Conservation (phyloP, 2,888 invertebrate genomes). For the Cosmorhoe ocellata region DNA sequence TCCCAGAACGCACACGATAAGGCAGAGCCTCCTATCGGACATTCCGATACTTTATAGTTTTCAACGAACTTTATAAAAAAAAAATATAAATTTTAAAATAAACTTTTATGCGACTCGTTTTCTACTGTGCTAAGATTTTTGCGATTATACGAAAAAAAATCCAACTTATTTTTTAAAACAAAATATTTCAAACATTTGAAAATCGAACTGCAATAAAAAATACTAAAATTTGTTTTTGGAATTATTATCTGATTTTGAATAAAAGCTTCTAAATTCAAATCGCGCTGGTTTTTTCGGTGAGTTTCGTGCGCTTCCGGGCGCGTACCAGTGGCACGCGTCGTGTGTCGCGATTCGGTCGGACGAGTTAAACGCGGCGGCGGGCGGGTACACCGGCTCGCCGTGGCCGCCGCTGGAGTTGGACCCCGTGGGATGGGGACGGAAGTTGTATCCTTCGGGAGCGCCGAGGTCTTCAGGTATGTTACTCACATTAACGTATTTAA, state of each 20-base stretch:
- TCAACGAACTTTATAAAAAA: conserved; percentile 22
- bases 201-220: background rate
- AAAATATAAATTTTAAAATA: background rate
- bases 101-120: background rate
- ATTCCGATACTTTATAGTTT: conserved; percentile 40
- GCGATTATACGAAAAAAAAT: background rate
- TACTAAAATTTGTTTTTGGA: background rate
- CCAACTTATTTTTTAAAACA: background rate
- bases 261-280: conserved; percentile 23
- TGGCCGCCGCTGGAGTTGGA: conserved; percentile 90
- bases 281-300: conserved; percentile 47
- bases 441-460: conserved; percentile 89
- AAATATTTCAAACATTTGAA: background rate
- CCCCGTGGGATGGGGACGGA: conserved; percentile 90
- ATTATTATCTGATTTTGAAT: background rate
- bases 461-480: conserved; percentile 83
- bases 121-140: background rate
- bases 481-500: background rate
- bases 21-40: conserved; percentile 72
- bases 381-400: conserved; percentile 90
- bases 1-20: conserved; percentile 78
- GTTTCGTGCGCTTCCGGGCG: conserved; percentile 67
- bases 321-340: conserved; percentile 61
- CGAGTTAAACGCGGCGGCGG: conserved; percentile 87
- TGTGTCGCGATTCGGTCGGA: conserved; percentile 88